These are phyloP conservation scores for Sorex fumeus DNA, from an alignment of 2,113 vertebrate genomes.

Conservation along the genomic window DNA sequence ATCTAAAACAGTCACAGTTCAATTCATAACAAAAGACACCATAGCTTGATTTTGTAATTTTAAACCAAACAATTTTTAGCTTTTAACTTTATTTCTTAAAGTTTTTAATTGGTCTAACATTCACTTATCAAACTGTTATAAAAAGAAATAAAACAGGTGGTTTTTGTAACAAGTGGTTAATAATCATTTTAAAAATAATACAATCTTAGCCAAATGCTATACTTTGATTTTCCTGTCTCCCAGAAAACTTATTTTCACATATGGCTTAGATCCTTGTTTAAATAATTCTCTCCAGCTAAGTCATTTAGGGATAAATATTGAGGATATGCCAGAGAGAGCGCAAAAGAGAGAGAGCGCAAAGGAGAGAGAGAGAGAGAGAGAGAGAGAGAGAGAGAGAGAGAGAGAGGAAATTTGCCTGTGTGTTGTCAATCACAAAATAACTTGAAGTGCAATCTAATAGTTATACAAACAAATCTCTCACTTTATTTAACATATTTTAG, in stretches of 20 bases:
- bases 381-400: too few relatives aligned
- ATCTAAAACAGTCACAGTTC: constrained; percentile 29
- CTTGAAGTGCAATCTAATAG: constrained; percentile 24
- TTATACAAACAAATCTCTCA: neutral
- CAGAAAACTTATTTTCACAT: constrained; percentile 49
- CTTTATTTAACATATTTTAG: neutral
- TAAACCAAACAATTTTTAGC: constrained; percentile 54
- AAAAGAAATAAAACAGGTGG: constrained; percentile 73
- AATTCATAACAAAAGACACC: constrained; percentile 40
- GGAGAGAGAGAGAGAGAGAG: too few relatives aligned
- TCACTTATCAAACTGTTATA: constrained; percentile 70
- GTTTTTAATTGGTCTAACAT: constrained; percentile 69
- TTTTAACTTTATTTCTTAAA: constrained; percentile 66
- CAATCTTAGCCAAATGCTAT: constrained; percentile 53
- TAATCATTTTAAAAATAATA: constrained; percentile 72
- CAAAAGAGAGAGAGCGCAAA: too few relatives aligned
- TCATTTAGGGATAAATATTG: constrained; percentile 3
- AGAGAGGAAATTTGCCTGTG: neutral
- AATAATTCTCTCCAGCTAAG: constrained; percentile 24
- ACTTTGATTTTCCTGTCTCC: constrained; percentile 24
- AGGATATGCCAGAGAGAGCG: neutral
- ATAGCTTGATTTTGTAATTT: constrained; percentile 55
- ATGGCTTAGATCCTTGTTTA: neutral
- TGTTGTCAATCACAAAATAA: constrained; percentile 27
- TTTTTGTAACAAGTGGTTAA: constrained; percentile 74